Base-by-base conservation (phyloP, 2,888 invertebrate species). In the Campopleginae sp. region DNA sequence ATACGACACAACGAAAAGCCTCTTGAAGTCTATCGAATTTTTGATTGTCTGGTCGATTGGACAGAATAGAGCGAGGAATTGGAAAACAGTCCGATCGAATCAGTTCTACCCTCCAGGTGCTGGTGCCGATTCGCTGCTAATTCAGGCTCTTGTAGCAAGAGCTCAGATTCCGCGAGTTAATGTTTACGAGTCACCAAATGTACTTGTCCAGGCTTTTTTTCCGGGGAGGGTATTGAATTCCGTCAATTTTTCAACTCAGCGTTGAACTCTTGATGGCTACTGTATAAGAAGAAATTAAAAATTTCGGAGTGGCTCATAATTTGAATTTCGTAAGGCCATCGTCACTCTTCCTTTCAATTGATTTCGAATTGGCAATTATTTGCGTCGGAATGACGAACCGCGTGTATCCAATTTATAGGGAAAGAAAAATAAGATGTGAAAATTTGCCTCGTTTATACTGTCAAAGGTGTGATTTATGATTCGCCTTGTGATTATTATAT, bases 381-480 rank as follows among this genome's bases (percentile, higher is more conserved):
- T 46, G 48, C 48, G 6, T 5, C 48, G 4, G n/a, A 48, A 48
- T 48, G n/a, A 48, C 48, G 0, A 48, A n/a, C 5, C n/a, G 48
- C 48, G n/a, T n/a, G n/a, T n/a, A 48, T 48, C n/a, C n/a, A 17
- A n/a, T n/a, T 17, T 48, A 17, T 17, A n/a, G n/a, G n/a, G n/a
- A 31, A 68, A 42, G 44, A 44, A 44, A 23, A 68, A 27, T 19
- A n/a, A n/a, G n/a, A n/a, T 61, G 44, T 91, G 89, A 88, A 79
- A 86, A 84, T 87, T 42, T 44, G 31, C 61, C 44, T 68, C 89
- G 89, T 31, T 48, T 7, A 48, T 70, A 33, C 27, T 33, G 70
- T 31, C 23, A 12, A 86, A 87, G 88, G 88, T 89, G 88, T 89
- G 90, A 92, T 91, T 92, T 90, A 90, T 90, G 90, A 91, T 91